Conservation (phyloP, 2,797 vertebrate species). For the Cryptoblepharus egeriae region DNA sequence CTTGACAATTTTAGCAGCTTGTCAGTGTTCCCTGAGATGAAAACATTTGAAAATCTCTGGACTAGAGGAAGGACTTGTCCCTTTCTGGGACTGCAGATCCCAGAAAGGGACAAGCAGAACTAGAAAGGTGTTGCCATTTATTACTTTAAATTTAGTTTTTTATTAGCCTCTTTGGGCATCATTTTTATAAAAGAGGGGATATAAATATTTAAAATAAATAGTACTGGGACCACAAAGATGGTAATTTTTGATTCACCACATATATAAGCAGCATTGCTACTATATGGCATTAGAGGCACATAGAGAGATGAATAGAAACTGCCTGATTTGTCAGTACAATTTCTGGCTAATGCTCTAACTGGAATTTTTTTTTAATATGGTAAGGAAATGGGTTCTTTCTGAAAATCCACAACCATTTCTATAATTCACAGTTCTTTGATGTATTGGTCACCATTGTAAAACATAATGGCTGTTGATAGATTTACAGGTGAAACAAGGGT, state of each 20-base stretch:
- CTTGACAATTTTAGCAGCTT: too few species aligned
- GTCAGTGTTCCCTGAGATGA: too few species aligned
- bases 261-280: neutral
- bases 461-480: neutral
- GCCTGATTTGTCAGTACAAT: neutral
- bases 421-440: neutral
- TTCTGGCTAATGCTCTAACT: neutral
- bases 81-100: neutral
- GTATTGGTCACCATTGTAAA: neutral
- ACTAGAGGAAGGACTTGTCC: too few species aligned
- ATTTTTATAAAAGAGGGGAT: too few species aligned
- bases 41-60: too few species aligned
- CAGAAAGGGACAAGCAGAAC: neutral
- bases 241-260: neutral
- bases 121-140: too few species aligned
- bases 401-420: neutral
- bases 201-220: too few species aligned
- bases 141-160: too few species aligned
- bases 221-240: too few species aligned
- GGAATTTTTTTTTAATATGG: too few species aligned
- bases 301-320: neutral
- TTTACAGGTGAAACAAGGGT: neutral
- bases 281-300: neutral
- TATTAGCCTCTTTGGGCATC: too few species aligned
- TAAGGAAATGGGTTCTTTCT: too few species aligned